Conservation (phyloP, 2,888 invertebrate species). For the Nemotelus pantherinus region DNA sequence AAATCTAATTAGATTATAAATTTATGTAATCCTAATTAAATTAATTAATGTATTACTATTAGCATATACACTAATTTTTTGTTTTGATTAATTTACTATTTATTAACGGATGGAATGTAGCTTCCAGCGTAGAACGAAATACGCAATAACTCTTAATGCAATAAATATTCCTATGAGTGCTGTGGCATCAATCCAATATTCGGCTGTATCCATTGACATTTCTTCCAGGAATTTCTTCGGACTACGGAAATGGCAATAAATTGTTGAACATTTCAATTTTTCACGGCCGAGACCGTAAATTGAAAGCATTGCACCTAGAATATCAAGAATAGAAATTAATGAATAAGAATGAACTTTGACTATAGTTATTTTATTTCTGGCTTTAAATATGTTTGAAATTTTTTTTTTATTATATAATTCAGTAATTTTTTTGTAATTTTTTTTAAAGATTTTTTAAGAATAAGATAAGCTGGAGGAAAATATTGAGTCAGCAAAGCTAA, state of each 20-base stretch:
- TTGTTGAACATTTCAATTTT: constrained; percentile 82
- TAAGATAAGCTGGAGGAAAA: not conserved
- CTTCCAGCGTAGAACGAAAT: constrained; percentile 85
- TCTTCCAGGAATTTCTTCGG: constrained; percentile 85
- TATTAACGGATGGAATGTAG: constrained; percentile 68
- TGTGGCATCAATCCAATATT: constrained; percentile 84
- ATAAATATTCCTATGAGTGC: constrained; percentile 85
- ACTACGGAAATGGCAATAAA: constrained; percentile 84
- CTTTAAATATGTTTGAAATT: no score
- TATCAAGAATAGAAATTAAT: not conserved
- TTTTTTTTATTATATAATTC: no score
- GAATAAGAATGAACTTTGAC: not conserved
- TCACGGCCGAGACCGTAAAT: constrained; percentile 89
- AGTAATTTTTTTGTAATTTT: no score
- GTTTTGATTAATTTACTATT: constrained; percentile 8
- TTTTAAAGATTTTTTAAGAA: no score
- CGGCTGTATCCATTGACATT: constrained; percentile 82
- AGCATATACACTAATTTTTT: not conserved
- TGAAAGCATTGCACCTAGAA: constrained; percentile 79
- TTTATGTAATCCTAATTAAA: not conserved
- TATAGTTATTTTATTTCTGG: no score
- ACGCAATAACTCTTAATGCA: constrained; percentile 79
- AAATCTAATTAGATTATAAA: constrained; percentile 14
- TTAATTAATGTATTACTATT: not conserved
- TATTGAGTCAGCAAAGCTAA: not conserved